phyloP scores from a whole-genome alignment of 1,140 invertebrate species.

The Drosophila kikkawai region DNA sequence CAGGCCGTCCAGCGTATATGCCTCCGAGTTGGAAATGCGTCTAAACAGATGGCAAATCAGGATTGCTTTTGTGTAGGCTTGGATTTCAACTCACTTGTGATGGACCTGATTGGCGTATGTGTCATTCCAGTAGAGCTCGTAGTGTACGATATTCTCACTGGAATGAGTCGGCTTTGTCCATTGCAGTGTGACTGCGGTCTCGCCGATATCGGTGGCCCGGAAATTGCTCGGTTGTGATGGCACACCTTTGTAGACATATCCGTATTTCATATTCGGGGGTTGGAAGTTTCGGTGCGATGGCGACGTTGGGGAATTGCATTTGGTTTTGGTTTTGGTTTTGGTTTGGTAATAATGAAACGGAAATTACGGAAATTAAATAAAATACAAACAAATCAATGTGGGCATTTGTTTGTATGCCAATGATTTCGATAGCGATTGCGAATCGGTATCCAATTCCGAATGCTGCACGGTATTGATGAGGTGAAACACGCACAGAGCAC shows the following conservation, averaged over 20 bases:
- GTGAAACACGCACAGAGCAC: conserved; percentile 38
- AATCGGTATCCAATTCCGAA: conserved; percentile 19
- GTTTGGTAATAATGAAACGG: conserved; percentile 80
- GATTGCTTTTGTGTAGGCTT: conserved; percentile 7
- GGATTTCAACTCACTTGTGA: conserved; percentile 87
- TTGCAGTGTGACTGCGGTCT: conserved; percentile 93
- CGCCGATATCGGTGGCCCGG: conserved; percentile 91
- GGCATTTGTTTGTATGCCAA: conserved; percentile 75
- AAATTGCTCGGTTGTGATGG: conserved; percentile 97
- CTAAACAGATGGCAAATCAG: conserved; percentile 59
- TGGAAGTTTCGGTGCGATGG: conserved; percentile 8
- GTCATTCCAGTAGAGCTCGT: conserved; percentile 99
- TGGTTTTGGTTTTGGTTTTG: conserved; percentile 47
- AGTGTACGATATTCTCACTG: conserved; percentile 96
- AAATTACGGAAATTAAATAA: conserved; percentile 83
- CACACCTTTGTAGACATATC: conserved; percentile 88
- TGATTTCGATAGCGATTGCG: conserved; percentile 39
- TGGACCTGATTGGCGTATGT: conserved; percentile 93
- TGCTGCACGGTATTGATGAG: conserved; percentile 35
- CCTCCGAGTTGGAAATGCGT: conserved; percentile 92
- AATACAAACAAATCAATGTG: conserved; percentile 81
- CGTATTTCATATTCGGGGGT: conserved; percentile 36
- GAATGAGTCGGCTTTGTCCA: conserved; percentile 96
- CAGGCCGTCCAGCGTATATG: conserved; percentile 93
- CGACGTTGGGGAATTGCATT: conserved; percentile 53